phyloP scores from a whole-genome alignment of 2,797 vertebrate genomes.

The Columba guinea region DNA sequence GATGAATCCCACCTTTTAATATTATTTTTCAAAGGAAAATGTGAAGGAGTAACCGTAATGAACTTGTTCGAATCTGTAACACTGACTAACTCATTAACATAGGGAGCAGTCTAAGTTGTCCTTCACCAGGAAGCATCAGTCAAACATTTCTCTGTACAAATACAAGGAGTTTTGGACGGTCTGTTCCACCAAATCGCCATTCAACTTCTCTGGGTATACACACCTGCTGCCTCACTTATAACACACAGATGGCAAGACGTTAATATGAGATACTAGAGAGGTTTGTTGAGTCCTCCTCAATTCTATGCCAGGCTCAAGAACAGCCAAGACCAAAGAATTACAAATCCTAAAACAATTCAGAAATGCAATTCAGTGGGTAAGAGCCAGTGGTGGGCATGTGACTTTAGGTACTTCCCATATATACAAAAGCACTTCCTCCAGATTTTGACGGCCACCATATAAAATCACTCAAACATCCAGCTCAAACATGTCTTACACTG shows the following conservation, averaged over 20 bases:
- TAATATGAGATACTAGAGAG: not conserved
- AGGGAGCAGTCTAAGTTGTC: not conserved
- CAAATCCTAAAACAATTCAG: not conserved
- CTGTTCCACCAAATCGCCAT: not conserved
- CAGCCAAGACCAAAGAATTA: not conserved
- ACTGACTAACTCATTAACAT: not conserved
- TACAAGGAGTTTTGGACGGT: not conserved
- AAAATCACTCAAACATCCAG: not conserved
- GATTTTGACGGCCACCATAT: not conserved
- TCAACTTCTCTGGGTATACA: accelerated
- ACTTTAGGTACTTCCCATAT: not conserved
- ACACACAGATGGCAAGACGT: not conserved
- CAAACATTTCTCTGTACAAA: not conserved
- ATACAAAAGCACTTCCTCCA: not conserved
- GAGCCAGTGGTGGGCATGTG: not conserved
- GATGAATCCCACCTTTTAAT: not conserved
- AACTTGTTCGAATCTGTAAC: not conserved
- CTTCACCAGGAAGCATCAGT: not conserved
- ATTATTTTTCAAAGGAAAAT: not conserved
- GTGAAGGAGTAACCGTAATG: not conserved
- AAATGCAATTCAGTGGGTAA: not conserved
- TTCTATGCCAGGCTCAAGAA: not conserved
- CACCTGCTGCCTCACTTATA: not conserved
- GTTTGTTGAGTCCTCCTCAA: not conserved
- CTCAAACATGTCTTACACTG: not conserved